A percentile compares a stretch with the other conserved stretches of the same genome.
Evolutionary conservation across 2,888 invertebrate species (phyloP).

Genomic region (Xestia rhomboidea): DNA sequence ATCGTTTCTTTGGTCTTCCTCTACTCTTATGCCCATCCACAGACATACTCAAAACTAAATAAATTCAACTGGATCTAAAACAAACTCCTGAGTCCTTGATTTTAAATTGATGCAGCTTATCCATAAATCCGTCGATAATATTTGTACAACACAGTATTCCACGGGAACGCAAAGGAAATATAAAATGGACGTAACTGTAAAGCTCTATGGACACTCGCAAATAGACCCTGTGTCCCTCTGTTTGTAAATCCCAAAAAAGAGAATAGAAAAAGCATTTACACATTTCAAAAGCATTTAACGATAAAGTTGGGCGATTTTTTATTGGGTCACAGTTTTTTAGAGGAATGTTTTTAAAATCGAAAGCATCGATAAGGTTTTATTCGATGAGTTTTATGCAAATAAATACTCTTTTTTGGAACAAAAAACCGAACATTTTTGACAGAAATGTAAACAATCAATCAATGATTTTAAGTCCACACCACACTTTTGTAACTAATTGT

Average conservation of each 20-base stretch:
- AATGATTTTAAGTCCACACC: not conserved
- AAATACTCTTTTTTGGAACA: not conserved
- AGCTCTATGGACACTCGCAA: not conserved
- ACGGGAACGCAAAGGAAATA: not conserved
- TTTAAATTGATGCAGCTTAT: not conserved
- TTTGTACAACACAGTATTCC: not conserved
- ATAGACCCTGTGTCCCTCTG: conserved; percentile 5
- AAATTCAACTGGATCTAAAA: not conserved
- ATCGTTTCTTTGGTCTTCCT: too few relatives aligned
- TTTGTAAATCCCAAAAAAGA: conserved; percentile 36
- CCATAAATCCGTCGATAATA: not conserved
- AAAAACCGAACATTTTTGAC: not conserved
- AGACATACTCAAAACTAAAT: too few relatives aligned
- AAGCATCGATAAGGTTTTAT: conserved; percentile 34
- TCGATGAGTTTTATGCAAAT: not conserved
- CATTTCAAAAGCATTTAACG: conserved; percentile 33
- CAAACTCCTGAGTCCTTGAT: not conserved
- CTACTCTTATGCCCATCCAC: too few relatives aligned
- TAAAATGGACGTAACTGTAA: conserved; percentile 4
- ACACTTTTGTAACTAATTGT: not conserved
- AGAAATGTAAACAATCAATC: not conserved
- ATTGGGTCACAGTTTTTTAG: conserved; percentile 22
- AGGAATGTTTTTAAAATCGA: conserved; percentile 10
- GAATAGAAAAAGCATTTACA: conserved; percentile 33
- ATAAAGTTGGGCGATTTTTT: conserved; percentile 28